Conservation (phyloP, 2,113 vertebrate genomes). For the Calcarius ornatus region DNA sequence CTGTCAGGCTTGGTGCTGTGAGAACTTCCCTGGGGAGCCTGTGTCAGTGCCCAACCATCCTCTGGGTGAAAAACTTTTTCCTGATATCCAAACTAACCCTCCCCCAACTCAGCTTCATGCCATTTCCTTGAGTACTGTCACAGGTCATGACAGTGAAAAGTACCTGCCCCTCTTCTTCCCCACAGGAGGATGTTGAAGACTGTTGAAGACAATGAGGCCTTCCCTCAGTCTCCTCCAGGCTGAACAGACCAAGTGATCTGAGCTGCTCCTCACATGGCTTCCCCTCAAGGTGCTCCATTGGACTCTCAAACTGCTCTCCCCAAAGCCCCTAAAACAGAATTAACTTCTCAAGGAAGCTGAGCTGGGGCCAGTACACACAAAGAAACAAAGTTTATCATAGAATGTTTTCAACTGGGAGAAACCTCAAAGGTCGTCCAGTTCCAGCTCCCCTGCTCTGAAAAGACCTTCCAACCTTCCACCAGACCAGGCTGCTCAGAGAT, state of each 20-base stretch:
- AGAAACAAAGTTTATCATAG: not conserved
- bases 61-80: not conserved
- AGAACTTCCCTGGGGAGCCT: not conserved
- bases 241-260: not conserved
- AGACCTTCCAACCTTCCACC: not conserved
- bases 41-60: not conserved
- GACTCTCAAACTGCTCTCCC: not conserved
- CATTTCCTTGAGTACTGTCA: not conserved
- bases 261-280: not conserved
- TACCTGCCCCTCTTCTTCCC: not conserved
- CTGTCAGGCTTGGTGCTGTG: not conserved
- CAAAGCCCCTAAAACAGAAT: not conserved
- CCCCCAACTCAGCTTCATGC: not conserved
- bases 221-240: not conserved
- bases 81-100: not conserved
- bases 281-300: not conserved
- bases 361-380: fast-evolving
- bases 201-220: not conserved
- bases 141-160: not conserved
- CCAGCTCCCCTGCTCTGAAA: not conserved
- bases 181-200: not conserved
- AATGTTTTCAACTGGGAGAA: not conserved
- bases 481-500: not conserved
- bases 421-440: not conserved
- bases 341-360: not conserved